These are phyloP conservation scores for human (Homo sapiens) DNA, from an alignment of 2,113 vertebrate species.

Conservation along the genomic window DNA sequence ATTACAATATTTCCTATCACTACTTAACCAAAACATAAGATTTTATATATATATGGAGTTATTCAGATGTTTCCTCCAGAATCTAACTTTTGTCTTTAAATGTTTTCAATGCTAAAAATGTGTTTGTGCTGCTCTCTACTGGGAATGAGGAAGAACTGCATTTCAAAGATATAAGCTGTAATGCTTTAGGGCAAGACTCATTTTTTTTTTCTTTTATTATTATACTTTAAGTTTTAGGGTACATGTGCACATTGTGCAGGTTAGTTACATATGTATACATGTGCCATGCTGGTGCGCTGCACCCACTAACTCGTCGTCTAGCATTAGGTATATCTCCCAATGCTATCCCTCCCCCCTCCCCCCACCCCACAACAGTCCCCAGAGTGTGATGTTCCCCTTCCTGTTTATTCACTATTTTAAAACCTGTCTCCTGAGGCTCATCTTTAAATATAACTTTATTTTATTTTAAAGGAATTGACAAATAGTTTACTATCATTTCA, in stretches of 20 bases:
- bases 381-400: too few relatives aligned
- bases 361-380: too few relatives aligned
- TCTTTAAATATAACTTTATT: slow-evolving; percentile 23
- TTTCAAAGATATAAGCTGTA: background rate
- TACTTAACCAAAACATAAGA: slow-evolving; percentile 77
- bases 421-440: background rate
- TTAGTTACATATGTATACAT: too few relatives aligned
- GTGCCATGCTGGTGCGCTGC: too few relatives aligned
- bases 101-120: slow-evolving; percentile 41
- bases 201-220: background rate
- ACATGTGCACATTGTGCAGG: too few relatives aligned
- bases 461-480: background rate
- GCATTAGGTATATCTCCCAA: too few relatives aligned
- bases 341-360: too few relatives aligned
- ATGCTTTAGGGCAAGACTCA: background rate
- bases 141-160: slow-evolving; percentile 64
- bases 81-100: slow-evolving; percentile 48
- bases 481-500: background rate
- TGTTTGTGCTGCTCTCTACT: slow-evolving; percentile 87
- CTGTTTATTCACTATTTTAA: slow-evolving; percentile 26
- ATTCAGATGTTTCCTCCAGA: slow-evolving; percentile 53
- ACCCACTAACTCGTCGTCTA: too few relatives aligned
- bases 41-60: slow-evolving; percentile 56
- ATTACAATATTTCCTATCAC: slow-evolving; percentile 72
- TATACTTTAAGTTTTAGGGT: too few relatives aligned